Base-by-base conservation (phyloP, 2,113 vertebrate species). In the Oncorhynchus mykiss region DNA sequence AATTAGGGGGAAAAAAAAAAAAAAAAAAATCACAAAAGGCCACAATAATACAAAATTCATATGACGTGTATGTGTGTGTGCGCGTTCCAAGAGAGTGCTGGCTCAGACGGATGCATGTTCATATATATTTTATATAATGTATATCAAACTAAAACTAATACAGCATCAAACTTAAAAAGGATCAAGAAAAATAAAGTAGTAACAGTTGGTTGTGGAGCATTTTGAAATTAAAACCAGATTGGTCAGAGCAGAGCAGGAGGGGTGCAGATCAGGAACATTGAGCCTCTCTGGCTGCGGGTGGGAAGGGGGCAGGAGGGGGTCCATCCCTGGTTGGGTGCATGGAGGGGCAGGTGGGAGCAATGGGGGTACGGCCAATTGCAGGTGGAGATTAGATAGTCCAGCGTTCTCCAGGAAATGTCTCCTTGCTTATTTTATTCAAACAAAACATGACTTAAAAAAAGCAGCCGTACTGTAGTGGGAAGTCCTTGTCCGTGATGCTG, bases 71-170 rank as follows among this genome's bases (percentile, higher is more conserved):
- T 39, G 29, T 34, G 48, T 31, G 24, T 22, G 79, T 60, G 70
- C 75, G 6, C 31, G 71, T 39, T 77, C 82, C 54, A 87, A 90
- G 80, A 93, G 82, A 90, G 82, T 86, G 76, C 72, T 25, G 84
- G 75, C 45, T 34, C 83, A 93, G 87, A 92, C 89, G 78, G 78
- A 86, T 77, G 84, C 79, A 91, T 91, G 89, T 90, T 92, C 87
- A 90, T 91, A 93, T 92, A 92, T 90, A 91, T 90, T 92, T 92
- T 94, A 91, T 93, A 93, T 91, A 92, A 91, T 92, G 92, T 91
- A 91, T 90, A 93, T 90, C 89, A 92, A 94, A 93, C 92, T 93
- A 92, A 94, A 93, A 90, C 89, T 92, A 92, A 90, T 92, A 92
- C 92, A 93, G 92, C 90, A 93, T 91, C 88, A 92, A 91, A 92